These are phyloP conservation scores for Caenorhabditis brenneri DNA, from an alignment of 1,140 invertebrate species.

Conservation along the genomic window DNA sequence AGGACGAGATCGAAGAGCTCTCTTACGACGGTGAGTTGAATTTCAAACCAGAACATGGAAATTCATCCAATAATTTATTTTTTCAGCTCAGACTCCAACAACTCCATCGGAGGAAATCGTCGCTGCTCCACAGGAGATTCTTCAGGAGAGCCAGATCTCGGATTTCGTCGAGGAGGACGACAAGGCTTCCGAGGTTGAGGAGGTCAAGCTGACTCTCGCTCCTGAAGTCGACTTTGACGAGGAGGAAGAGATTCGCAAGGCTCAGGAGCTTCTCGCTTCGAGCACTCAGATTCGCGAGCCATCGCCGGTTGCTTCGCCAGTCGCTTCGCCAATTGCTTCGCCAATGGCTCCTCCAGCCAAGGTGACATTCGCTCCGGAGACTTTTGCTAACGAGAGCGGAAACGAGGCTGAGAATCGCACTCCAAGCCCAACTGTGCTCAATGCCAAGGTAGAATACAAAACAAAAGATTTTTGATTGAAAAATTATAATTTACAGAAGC, in stretches of 20 bases:
- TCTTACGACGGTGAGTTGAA: not conserved
- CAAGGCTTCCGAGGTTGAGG: not conserved
- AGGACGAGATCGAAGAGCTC: conserved; percentile 30
- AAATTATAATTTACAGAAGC: not conserved
- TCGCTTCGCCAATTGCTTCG: conserved; percentile 1
- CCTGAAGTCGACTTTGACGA: not conserved
- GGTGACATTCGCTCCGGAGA: not conserved
- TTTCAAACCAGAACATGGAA: not conserved
- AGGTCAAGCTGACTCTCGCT: not conserved
- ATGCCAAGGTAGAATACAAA: not conserved
- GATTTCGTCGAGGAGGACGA: conserved; percentile 18
- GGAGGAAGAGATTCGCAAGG: conserved; percentile 8
- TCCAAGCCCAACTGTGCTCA: conserved; percentile 30
- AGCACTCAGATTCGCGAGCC: conserved; percentile 24
- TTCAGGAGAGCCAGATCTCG: conserved; percentile 23
- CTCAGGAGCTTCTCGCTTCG: conserved; percentile 22
- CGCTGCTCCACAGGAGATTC: conserved; percentile 5
- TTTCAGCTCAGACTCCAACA: conserved; percentile 13
- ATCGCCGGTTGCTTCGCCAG: not conserved
- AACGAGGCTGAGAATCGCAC: conserved; percentile 21
- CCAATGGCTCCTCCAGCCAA: not conserved
- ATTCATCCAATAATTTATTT: not conserved
- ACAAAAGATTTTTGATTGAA: not conserved
- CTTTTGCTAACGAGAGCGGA: not conserved
- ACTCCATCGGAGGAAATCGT: not conserved